Base-by-base conservation (phyloP, 1,140 invertebrate genomes). In the Drosophila sproati region DNA sequence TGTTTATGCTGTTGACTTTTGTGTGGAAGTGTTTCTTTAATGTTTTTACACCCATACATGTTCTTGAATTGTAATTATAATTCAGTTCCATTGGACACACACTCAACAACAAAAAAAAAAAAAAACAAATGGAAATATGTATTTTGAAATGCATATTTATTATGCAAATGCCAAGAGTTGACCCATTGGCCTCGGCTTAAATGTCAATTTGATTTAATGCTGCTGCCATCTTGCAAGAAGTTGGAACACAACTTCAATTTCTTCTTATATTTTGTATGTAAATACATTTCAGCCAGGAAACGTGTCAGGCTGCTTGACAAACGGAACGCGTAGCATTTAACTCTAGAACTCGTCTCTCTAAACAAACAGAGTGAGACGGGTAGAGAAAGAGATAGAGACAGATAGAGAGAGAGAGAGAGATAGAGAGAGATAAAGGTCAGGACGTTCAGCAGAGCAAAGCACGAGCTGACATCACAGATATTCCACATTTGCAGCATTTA, bases 1-100 rank as follows among this genome's bases (percentile, higher is more conserved):
- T 82, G 80, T 82, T 82, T 82, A 75, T 78, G 75, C 64, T 82
- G 66, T 82, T 82, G 80, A 81, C 78, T 81, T 81, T 82, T 81
- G 79, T 81, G 54, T 74, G 79, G 60, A 69, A 82, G 79, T 73
- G 79, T 78, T 80, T 76, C 55, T 47, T 80, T 82, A 77, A 77
- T 66, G 61, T 62, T 50, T 50, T 62, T 50, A 50, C 47, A 34
- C 45, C 31, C 3, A 43, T 10, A 34, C 29, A 41, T 52, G 39
- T 63, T 52, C 47, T 67, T 56, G 64, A 57, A 57, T 67, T 37
- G 35, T 48, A 48, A 55, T 57, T 50, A 67, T 57, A 57, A 67
- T 56, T 57, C 54, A 48, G 43, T 66, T 55, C 56, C 35, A 66
- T 20, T 2, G 12, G 12, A 7, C 10, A 60, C 31, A 47, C 12